Base-by-base conservation (phyloP, 2,113 vertebrate species). In the Ellobius talpinus region DNA sequence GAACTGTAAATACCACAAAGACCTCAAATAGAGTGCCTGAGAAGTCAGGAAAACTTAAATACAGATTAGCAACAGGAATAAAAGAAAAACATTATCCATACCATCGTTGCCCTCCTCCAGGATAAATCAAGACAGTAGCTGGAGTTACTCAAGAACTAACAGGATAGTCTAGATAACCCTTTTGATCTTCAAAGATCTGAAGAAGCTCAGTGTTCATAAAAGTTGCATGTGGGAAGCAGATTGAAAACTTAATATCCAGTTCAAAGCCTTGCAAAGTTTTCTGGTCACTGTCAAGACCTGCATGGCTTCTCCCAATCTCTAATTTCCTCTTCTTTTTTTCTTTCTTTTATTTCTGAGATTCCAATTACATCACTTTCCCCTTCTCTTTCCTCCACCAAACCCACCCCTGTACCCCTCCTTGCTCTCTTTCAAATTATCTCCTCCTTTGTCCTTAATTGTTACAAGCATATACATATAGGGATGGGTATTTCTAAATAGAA, bases 1-100 rank as follows among this genome's bases (percentile, higher is more conserved):
- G 94, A 96, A 94, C 77, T 95, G 78, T 95, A 97, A 97, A 91
- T 47, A 96, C 66, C 33, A 95, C 36, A 78, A 85, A 73, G 42
- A 89, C 52, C 92, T 92, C 45, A 96, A 93, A 91, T 65, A 72
- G 58, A 85, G 39, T 96, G 39, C 92, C 90, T 92, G 61, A 95
- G 50, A 96, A 90, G 93, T 94, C 89, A 74, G 74, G 81, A 78
- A 90, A 93, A 82, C 47, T 17, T 95, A 65, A 94, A 84, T 74
- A 61, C 31, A 90, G 65, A 87, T 33, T 95, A 63, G n/a, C 72
- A 82, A 65, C 42, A 79, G 19, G 45, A 78, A 95, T 26, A 19
- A 42, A 95, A 74, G 14, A 72, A 86, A 91, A 93, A 13, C 21
- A 63, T 12, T 70, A 39, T 92, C 50, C 16, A 7, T 50, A 45